Conservation (phyloP, 2,797 vertebrate genomes). For the Serranus cabrilla region DNA sequence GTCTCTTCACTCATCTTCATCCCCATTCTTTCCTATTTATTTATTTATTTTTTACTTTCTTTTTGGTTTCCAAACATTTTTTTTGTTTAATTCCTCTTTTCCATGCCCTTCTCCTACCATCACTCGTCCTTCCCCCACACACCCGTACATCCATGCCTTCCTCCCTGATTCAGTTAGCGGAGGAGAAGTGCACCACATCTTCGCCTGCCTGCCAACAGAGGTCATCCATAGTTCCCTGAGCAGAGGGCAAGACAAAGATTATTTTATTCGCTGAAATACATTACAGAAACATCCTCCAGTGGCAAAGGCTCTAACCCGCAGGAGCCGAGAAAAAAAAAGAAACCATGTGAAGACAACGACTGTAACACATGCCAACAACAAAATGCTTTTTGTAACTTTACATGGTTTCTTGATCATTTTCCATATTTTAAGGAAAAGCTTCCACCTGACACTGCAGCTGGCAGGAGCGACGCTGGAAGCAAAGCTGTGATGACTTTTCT, state of each 20-base stretch:
- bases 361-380: constrained; percentile 60
- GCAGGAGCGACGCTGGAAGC: constrained; percentile 61
- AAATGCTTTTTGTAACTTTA: constrained; percentile 66
- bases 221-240: constrained; percentile 68
- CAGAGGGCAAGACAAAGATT: constrained; percentile 76
- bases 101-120: neutral
- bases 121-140: neutral
- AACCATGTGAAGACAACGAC: constrained; percentile 64
- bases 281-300: constrained; percentile 68
- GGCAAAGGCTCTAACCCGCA: constrained; percentile 44
- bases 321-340: constrained; percentile 53
- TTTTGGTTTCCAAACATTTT: constrained; percentile 4
- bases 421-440: constrained; percentile 63
- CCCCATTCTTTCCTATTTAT: constrained; percentile 5
- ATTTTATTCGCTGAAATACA: constrained; percentile 71
- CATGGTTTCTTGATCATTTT: constrained; percentile 74
- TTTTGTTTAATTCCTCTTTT: constrained; percentile 1
- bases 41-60: neutral
- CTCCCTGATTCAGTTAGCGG: constrained; percentile 49
- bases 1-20: constrained; percentile 27
- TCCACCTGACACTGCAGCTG: constrained; percentile 64
- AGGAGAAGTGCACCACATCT: constrained; percentile 60
- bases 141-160: constrained; percentile 25
- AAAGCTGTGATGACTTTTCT: constrained; percentile 72
- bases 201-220: constrained; percentile 70